These are phyloP conservation scores for Podabrus alpinus DNA, from an alignment of 2,888 invertebrate species.

Conservation along the genomic window DNA sequence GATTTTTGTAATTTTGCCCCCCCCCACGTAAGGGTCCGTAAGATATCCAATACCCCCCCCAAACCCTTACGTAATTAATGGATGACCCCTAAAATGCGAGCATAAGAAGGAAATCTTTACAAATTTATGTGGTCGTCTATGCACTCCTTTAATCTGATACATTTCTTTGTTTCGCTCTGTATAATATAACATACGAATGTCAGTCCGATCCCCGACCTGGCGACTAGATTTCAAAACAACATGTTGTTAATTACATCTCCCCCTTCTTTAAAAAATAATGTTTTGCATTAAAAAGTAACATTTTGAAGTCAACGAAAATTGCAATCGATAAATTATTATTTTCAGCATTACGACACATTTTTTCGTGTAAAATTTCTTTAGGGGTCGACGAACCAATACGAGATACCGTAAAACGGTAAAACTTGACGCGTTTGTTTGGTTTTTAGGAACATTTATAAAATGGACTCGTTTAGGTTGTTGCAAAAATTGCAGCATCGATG, in stretches of 20 bases:
- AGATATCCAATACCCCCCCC: too few relatives aligned
- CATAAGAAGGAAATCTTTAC: too few relatives aligned
- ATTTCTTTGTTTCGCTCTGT: not conserved
- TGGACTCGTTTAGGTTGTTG: too few relatives aligned
- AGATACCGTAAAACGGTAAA: not conserved
- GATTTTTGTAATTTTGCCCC: too few relatives aligned
- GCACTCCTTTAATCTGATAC: not conserved
- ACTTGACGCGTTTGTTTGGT: not conserved
- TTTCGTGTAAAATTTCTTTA: not conserved
- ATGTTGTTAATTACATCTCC: not conserved
- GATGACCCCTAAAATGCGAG: too few relatives aligned
- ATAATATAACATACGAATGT: not conserved
- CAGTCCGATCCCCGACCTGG: too few relatives aligned
- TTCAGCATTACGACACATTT: not conserved
- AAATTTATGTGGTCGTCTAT: not conserved
- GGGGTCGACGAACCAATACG: not conserved
- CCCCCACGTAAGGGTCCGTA: too few relatives aligned
- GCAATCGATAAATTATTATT: not conserved
- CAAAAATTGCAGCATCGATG: not conserved
- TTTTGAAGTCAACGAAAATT: not conserved
- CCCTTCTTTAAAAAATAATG: not conserved
- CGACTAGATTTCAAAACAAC: not conserved
- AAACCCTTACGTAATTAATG: too few relatives aligned
- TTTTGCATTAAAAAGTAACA: not conserved
- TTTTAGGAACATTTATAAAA: not conserved